Base-by-base conservation (phyloP, 2,113 vertebrate species). In the zebrafish (Danio rerio) region DNA sequence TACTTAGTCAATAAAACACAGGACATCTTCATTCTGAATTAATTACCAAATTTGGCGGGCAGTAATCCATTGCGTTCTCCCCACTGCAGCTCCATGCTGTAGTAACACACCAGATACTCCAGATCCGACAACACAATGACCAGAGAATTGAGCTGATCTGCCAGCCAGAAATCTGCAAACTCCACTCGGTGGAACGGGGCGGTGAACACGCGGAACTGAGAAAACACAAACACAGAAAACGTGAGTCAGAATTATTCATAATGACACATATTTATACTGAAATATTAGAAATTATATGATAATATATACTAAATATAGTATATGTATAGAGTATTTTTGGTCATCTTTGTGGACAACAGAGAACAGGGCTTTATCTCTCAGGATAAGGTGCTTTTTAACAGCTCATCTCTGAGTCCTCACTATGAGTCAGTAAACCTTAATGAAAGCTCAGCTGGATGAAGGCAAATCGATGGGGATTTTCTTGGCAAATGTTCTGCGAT, bases 101-200 rank as follows among this genome's bases (percentile, higher is more conserved):
- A 99, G 94, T 97, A 99, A 92, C 98, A 99, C 93, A 98, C 94
- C 93, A 99, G 96, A 91, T 98, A 99, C 93, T 99, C 98, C 94
- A 99, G 92, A 90, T 99, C 98, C 95, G 97, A 96, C 82, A 99
- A 93, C 85, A 98, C 96, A 80, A 98, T 86, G 3, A 96, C 96
- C 92, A 99, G 93, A 85, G 97, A 99, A 93, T 99, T 99, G 85
- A 99, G 96, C 89, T 99, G 98, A 93, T 99, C 98, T 5, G 98
- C 98, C 91, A 99, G 92, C 98, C 98, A 99, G 95, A 99, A 99
- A 93, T 99, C 98, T 86, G 97, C 97, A 4, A 99, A 99, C 90
- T 97, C 97, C 87, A 99, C 98, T 9, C 98, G 96, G 91, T 99
- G 97, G 92, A 99, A 99, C 9, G 98, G 98, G 73, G 98, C 96